phyloP scores from a whole-genome alignment of 1,140 invertebrate genomes.

The Heliconius melpomene region DNA sequence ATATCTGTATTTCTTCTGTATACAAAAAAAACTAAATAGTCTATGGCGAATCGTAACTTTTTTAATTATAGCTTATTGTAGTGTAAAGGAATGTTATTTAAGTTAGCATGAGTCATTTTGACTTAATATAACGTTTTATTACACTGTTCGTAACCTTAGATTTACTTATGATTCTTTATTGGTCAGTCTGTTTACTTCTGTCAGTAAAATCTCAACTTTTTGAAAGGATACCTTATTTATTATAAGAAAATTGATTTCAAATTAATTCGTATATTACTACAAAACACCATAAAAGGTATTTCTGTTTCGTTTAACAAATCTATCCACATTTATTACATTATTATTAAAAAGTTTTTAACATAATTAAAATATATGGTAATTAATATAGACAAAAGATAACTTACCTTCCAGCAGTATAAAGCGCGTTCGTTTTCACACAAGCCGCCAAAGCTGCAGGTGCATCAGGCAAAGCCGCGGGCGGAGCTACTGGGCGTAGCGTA shows the following conservation, averaged over 20 bases:
- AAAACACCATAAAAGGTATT: no score
- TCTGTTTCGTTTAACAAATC: no score
- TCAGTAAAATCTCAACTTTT: no score
- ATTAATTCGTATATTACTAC: no score
- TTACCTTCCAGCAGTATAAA: slow-evolving; percentile 67
- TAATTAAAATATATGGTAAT: no score
- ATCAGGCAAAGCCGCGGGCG: slow-evolving; percentile 52
- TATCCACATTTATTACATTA: no score
- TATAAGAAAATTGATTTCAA: no score
- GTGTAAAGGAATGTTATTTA: background rate
- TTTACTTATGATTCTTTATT: no score
- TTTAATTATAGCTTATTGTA: background rate
- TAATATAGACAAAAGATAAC: background rate
- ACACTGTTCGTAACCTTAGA: background rate
- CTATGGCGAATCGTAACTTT: background rate
- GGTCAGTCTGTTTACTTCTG: no score
- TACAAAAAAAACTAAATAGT: background rate
- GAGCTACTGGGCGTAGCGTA: slow-evolving; percentile 79
- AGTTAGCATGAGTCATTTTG: background rate
- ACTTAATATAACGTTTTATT: background rate
- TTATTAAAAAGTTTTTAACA: no score
- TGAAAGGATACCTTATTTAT: no score
- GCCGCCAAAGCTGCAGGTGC: slow-evolving; percentile 53
- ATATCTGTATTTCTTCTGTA: no score
- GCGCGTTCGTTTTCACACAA: slow-evolving; percentile 31